Evolutionary conservation across 2,888 invertebrate genomes (phyloP), one percentile per base, ranked within the genome.

Genomic region (Silvanus unidentatus): DNA sequence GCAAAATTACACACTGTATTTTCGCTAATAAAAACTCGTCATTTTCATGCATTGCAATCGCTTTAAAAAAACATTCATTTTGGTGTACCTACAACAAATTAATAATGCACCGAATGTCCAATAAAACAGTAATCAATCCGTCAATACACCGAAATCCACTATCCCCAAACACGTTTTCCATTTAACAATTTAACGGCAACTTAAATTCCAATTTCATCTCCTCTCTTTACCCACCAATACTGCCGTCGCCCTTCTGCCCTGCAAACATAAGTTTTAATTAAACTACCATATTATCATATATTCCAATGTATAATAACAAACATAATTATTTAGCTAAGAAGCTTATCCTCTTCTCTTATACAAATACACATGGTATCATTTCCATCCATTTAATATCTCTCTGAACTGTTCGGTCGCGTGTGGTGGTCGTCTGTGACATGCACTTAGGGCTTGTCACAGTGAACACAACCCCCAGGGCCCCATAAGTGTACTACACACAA

Each of bases 61-160:
- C 8, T 22, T 22, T 8, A 22, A 22, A 22, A 22, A 22, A 22
- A 22, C 3, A 8, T 3, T 8, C 8, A 22, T 22, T 22, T 22
- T 22, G 4, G 8, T 22, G 8, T 5, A 22, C 22, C 3, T 3
- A 3, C 22, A 22, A 22, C 4, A 3, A 8, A 53, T 54, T 49
- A 55, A 55, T 54, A 54, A 55, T 55, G 52, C 50, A 55, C 49
- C 40, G 47, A 48, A 51, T 48, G 50, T 52, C 50, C 55, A 53
- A 52, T 50, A 49, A 52, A 55, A 55, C 48, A 47, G 40, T 46
- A 49, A 50, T 50, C 52, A 49, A 50, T 52, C 45, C 52, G 16
- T 32, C 47, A 27, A 53, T 53, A 56, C 56, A 56, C 44, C 52
- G 53, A 54, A 56, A 56, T 53, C 53, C 54, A 54, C 54, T 56